Evolutionary conservation across 2,888 invertebrate genomes (phyloP).

Genomic region (Apamea anceps): DNA sequence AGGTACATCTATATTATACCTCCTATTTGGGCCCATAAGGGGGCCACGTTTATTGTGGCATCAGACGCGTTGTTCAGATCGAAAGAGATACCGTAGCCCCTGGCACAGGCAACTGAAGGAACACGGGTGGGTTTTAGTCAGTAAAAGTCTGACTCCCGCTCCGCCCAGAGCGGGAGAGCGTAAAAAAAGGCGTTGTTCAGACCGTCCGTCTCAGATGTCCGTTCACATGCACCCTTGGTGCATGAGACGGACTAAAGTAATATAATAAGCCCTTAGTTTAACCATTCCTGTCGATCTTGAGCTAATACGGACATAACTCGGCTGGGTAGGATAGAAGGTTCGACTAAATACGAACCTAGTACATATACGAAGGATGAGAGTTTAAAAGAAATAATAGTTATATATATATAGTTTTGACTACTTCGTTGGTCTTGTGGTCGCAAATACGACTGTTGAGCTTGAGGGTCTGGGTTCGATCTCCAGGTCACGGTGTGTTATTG

Average conservation of each 20-base stretch:
- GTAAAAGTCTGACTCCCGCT: too few relatives aligned
- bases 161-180: too few relatives aligned
- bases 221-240: too few relatives aligned
- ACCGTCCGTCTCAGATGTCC: too few relatives aligned
- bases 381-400: background rate
- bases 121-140: too few relatives aligned
- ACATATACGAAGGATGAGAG: background rate
- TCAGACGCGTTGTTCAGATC: background rate
- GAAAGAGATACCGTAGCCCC: too few relatives aligned
- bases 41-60: background rate
- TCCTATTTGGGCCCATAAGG: background rate
- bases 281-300: background rate
- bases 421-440: background rate
- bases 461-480: background rate
- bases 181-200: too few relatives aligned
- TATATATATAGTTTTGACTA: too few relatives aligned
- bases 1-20: background rate
- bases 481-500: background rate
- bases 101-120: too few relatives aligned
- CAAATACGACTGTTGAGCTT: background rate
- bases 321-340: background rate
- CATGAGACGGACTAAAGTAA: background rate
- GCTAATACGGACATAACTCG: background rate
- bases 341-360: background rate
- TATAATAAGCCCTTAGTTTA: background rate